These are phyloP conservation scores for Drosophila lowei DNA, from an alignment of 1,140 invertebrate genomes.

Conservation along the genomic window DNA sequence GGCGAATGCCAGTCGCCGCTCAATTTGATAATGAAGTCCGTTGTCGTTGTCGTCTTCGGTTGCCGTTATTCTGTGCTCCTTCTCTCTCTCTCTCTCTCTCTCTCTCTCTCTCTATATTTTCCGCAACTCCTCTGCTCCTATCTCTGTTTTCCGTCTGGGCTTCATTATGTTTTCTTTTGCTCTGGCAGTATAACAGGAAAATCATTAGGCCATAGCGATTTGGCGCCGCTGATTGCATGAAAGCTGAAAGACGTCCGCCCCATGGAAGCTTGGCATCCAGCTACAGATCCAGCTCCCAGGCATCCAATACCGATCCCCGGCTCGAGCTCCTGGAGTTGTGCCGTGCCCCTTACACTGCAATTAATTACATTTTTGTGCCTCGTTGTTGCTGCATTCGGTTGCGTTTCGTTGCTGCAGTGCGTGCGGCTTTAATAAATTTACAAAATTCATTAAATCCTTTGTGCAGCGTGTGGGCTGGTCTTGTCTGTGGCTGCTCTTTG, in stretches of 20 bases:
- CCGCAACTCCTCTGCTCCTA: constrained; percentile 10
- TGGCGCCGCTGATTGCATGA: constrained; percentile 68
- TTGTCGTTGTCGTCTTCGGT: constrained; percentile 43
- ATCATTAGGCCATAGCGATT: constrained; percentile 79
- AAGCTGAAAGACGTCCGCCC: constrained; percentile 16
- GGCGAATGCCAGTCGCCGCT: constrained; percentile 61
- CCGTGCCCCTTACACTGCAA: constrained; percentile 58
- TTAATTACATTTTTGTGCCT: constrained; percentile 74
- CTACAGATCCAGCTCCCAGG: no score
- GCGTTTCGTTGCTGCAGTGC: constrained; percentile 35
- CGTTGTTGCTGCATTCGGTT: constrained; percentile 29
- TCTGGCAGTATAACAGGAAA: constrained; percentile 69
- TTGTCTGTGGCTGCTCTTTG: constrained; percentile 10
- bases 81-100: constrained; percentile 9
- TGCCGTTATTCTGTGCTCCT: constrained; percentile 4
- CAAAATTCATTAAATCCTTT: constrained; percentile 70
- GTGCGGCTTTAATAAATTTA: constrained; percentile 75
- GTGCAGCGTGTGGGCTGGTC: constrained; percentile 37
- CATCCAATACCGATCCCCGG: not conserved
- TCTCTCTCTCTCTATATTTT: not conserved
- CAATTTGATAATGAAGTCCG: constrained; percentile 79
- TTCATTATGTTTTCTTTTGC: constrained; percentile 76
- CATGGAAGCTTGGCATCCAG: constrained; percentile 1
- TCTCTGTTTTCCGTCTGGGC: constrained; percentile 32
- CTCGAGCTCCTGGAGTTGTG: constrained; percentile 8